Evolutionary conservation across 2,113 vertebrate species (phyloP), one percentile per base, ranked within the genome.

Genomic region (Halcyon senegalensis): DNA sequence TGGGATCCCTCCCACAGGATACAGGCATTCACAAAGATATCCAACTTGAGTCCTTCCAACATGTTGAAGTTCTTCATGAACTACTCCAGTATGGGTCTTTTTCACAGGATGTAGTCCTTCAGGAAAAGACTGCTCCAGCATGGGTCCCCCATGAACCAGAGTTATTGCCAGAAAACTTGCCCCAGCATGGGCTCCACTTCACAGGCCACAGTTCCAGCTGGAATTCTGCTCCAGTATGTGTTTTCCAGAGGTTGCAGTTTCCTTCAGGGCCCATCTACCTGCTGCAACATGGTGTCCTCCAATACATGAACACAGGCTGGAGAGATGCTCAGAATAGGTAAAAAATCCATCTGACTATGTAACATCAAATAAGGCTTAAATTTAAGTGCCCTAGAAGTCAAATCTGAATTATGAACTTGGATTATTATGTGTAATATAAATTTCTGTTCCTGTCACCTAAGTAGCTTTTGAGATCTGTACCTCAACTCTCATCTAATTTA

Each of bases 241-340:
- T 43, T 16, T 3, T 55, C 24, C 48, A 35, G 1, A 13, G 33
- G 28, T 11, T 3, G 3, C 5, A 69, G 2, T 1, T 4, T 66
- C 50, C 21, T 50, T 60, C 30, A n/a, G 55, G 21, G 28, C 8
- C 41, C 16, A 41, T 25, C 27, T 21, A 27, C 6, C 10, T 58
- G 11, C 24, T 81, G 10, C 13, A 46, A 11, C 3, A 1, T 35
- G 16, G 30, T 4, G 48, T 48, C 48, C 48, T 23, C 10, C 28
- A 27, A 2, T 24, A 33, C 1, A 4, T 5, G 8, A 44, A 24
- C 33, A 9, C 5, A 58, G 24, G 10, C 17, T 64, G 30, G 11
- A 73, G 9, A 66, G 30, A 10, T 20, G 13, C n/a, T 87, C 1
- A 33, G 25, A 33, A 5, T 14, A 18, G 4, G 7, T 20, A 13